Evolutionary conservation across 2,797 vertebrate species (phyloP), one percentile per base, ranked within the genome.

Genomic region (Sylvia borin): DNA sequence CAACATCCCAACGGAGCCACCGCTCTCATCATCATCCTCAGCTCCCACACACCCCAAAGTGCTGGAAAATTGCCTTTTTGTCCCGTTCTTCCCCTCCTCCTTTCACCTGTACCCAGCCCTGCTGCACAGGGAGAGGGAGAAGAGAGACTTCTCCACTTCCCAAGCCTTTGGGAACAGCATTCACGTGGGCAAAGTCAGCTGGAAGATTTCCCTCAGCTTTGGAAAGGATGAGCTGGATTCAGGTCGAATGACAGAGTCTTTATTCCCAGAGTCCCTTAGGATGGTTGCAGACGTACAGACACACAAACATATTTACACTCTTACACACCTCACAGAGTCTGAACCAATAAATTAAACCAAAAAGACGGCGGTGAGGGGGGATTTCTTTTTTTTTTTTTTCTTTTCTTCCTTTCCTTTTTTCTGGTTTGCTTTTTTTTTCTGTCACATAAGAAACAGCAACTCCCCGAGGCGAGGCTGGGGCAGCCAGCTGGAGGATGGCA

Each of bases 231-330:
- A 94, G 93, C 83, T 91, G 96, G 83, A 97, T 91, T 68, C 89
- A 22, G 94, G 75, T 62, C 47, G 11, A 97, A 96, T 74, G 97
- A 96, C 79, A 97, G 94, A 97, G 96, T 97, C 97, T 98, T 98
- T 98, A 98, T 98, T 98, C 98, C 95, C 98, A 97, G 58, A 95
- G 95, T 97, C 97, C 95, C 93, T 96, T 88, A 70, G 96, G 96
- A 92, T 93, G 97, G 90, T 97, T 97, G 97, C 97, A 98, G 97
- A 98, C 97, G 71, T 96, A 98, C 97, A 97, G 98, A 98, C 98
- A 97, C 97, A 98, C 97, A 67, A 96, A 98, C 97, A 96, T 97
- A 98, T 98, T 97, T 97, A 98, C 97, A 98, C 95, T 97, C 97
- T 97, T 97, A 98, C 97, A 95, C 96, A 97, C 92, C 97, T 97